Percentiles rank a stretch among this genome's conserved stretches.
Evolutionary conservation across 2,797 vertebrate genomes (phyloP).

Genomic region (Brachyalestes nurse): DNA sequence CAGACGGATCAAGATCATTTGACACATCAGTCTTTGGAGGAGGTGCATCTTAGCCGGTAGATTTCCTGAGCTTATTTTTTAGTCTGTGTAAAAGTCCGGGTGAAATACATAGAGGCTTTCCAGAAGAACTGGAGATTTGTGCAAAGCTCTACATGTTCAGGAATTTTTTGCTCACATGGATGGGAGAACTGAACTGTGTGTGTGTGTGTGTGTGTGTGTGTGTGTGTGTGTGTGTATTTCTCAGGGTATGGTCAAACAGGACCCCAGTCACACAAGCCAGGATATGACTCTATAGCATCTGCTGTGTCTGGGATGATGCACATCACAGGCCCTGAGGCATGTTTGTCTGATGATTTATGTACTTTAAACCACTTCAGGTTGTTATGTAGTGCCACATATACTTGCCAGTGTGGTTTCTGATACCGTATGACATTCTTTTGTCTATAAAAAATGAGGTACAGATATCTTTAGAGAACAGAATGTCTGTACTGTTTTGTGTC

Average conservation of each 20-base stretch:
- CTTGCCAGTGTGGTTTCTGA: no score
- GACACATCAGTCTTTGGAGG: slow-evolving; percentile 3
- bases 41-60: slow-evolving; percentile 19
- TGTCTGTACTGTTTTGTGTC: no score
- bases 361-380: no score
- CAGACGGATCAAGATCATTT: slow-evolving; percentile 10
- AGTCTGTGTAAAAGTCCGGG: slow-evolving; percentile 3
- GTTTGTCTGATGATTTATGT: background rate
- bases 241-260: slow-evolving; percentile 92
- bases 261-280: slow-evolving; percentile 84
- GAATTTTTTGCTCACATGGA: background rate
- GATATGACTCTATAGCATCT: slow-evolving; percentile 91
- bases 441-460: no score
- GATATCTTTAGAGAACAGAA: no score
- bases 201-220: background rate
- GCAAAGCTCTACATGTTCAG: background rate
- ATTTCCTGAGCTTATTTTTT: slow-evolving; percentile 23
- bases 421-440: no score
- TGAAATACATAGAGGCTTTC: background rate
- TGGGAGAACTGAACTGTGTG: background rate
- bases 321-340: slow-evolving; percentile 93
- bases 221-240: slow-evolving; percentile 9
- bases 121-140: background rate
- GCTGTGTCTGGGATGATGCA: slow-evolving; percentile 94
- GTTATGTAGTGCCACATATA: no score